Conservation (phyloP, 2,888 invertebrate species). For the Fissipunctia ypsillon region DNA sequence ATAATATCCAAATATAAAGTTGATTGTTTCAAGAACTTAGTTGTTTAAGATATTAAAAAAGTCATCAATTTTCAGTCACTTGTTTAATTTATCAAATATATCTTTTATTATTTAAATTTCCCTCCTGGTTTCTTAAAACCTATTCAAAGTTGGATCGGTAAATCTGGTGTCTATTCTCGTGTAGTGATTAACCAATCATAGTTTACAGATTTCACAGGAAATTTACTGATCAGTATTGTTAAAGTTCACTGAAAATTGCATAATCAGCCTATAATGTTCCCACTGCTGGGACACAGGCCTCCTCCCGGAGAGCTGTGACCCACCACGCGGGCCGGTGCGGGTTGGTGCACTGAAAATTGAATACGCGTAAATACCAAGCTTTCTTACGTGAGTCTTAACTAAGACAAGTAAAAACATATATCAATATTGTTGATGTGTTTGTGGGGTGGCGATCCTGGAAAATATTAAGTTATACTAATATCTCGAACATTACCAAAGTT, state of each 20-base stretch:
- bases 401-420: no score
- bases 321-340: no score
- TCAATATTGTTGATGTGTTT: no score
- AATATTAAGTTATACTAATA: no score
- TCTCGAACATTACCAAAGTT: no score
- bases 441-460: no score
- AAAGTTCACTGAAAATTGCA: slow-evolving; percentile 52
- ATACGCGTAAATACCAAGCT: slow-evolving; percentile 17
- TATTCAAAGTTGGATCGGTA: neutral
- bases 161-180: neutral
- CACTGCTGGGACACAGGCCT: no score
- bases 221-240: neutral
- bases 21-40: slow-evolving; percentile 54
- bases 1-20: slow-evolving; percentile 29
- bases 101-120: neutral
- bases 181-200: neutral
- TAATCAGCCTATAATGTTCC: no score
- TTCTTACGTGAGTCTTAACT: slow-evolving; percentile 41
- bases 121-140: neutral
- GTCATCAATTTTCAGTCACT: slow-evolving; percentile 55
- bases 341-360: slow-evolving; percentile 59
- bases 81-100: slow-evolving; percentile 5
- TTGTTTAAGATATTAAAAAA: slow-evolving; percentile 46
- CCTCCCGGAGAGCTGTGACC: no score
- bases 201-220: neutral